Percentiles rank a stretch among this genome's conserved stretches.
phyloP scores from a whole-genome alignment of 2,888 invertebrate species.

The Drosophila percnosoma region DNA sequence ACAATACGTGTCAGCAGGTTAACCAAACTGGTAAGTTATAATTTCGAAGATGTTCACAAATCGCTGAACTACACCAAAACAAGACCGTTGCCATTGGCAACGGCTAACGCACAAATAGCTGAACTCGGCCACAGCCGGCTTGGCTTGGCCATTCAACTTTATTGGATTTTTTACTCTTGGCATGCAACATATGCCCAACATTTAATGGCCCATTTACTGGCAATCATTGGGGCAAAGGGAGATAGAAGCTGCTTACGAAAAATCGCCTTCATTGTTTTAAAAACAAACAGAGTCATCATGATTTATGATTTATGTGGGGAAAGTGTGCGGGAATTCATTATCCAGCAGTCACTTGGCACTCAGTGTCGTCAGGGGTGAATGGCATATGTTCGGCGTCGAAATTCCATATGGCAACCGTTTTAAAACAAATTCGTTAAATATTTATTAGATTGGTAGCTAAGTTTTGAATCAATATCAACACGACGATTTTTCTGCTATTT shows the following conservation, averaged over 20 bases:
- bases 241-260: conserved; percentile 22
- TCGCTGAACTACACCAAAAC: conserved; percentile 19
- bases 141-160: conserved; percentile 68
- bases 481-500: background rate
- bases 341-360: conserved; percentile 1
- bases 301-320: conserved; percentile 40
- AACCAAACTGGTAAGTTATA: conserved; percentile 86
- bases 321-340: conserved; percentile 12
- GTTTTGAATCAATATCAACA: background rate
- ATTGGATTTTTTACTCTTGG: conserved; percentile 61
- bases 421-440: conserved; percentile 4
- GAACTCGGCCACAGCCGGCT: conserved; percentile 23
- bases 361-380: conserved; percentile 1
- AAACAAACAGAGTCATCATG: conserved; percentile 35
- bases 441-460: conserved; percentile 2
- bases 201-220: conserved; percentile 54
- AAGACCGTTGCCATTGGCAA: conserved; percentile 55
- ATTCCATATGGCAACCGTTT: conserved; percentile 6
- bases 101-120: conserved; percentile 29
- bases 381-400: conserved; percentile 5
- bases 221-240: conserved; percentile 33
- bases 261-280: conserved; percentile 12
- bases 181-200: conserved; percentile 55
- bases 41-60: background rate
- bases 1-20: conserved; percentile 88